Evolutionary conservation across 92 coral and sea anemone genomes (phyloP).

Genomic region (Siderastrea siderea): DNA sequence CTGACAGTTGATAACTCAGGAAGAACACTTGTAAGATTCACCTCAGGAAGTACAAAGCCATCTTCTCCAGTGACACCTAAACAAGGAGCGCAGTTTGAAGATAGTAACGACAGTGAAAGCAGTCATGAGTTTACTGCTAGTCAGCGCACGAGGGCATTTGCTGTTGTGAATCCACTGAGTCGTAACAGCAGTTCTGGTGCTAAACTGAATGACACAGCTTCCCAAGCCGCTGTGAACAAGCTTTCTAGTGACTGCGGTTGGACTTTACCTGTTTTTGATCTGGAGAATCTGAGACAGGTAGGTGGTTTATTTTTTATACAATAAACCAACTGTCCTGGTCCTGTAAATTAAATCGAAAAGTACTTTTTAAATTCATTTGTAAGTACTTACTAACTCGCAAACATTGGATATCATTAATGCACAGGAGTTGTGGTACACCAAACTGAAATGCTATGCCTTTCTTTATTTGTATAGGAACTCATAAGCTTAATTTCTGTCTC

Average conservation of each 20-base stretch:
- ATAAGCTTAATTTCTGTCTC: too few species aligned
- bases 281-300: conserved; percentile 73
- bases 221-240: conserved; percentile 24
- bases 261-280: conserved; percentile 77
- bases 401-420: too few species aligned
- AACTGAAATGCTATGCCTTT: too few species aligned
- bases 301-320: background rate
- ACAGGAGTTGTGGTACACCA: too few species aligned
- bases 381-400: too few species aligned
- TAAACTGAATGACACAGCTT: conserved; percentile 23
- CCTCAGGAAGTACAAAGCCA: background rate
- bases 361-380: too few species aligned
- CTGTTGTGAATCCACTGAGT: conserved; percentile 1
- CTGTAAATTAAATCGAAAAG: background rate
- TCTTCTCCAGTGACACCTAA: background rate
- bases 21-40: conserved; percentile 35
- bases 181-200: conserved; percentile 14
- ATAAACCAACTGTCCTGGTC: background rate
- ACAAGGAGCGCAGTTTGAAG: background rate
- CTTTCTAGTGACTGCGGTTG: conserved; percentile 45
- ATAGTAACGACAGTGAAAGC: conserved; percentile 8
- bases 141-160: conserved; percentile 21
- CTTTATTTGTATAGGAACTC: too few species aligned
- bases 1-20: conserved; percentile 35
- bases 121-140: background rate